Percentiles rank a stretch among this genome's conserved stretches.
phyloP scores from a whole-genome alignment of 2,113 vertebrate genomes.

The Osmerus eperlanus region DNA sequence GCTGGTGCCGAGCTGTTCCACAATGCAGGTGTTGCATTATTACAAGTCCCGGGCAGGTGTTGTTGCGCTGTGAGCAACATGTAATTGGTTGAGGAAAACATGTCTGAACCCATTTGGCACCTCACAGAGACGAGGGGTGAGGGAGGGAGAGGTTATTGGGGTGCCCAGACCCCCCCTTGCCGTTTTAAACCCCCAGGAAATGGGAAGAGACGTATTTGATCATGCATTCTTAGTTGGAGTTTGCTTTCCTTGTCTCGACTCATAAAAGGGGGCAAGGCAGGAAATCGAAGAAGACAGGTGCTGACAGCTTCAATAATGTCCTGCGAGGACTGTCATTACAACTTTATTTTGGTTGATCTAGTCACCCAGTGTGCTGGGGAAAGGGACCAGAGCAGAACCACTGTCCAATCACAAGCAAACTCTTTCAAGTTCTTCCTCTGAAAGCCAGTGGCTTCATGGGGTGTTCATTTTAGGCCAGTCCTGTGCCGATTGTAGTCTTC shows the following conservation, averaged over 20 bases:
- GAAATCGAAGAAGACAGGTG: conserved; percentile 8
- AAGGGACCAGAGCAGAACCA: not conserved
- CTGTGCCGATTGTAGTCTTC: not conserved
- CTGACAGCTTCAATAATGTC: conserved; percentile 11
- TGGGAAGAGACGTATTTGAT: conserved; percentile 22
- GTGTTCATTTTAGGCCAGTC: too few species aligned
- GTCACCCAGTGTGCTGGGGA: not conserved
- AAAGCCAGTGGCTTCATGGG: too few species aligned
- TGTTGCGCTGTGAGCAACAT: conserved; percentile 35
- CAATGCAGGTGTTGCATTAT: conserved; percentile 69
- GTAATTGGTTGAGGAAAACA: conserved; percentile 60
- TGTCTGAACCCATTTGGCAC: conserved; percentile 56
- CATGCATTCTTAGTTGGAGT: conserved; percentile 4
- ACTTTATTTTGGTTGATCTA: not conserved
- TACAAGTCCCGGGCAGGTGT: conserved; percentile 67
- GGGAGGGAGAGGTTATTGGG: not conserved
- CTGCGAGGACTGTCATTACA: conserved; percentile 14
- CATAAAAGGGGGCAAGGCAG: not conserved
- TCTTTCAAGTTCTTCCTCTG: not conserved
- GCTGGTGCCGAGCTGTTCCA: not conserved
- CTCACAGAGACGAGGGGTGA: not conserved
- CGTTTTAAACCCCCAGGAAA: conserved; percentile 16
- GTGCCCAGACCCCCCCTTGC: not conserved
- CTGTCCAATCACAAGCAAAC: conserved; percentile 24
- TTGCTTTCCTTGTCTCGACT: conserved; percentile 7